These are phyloP conservation scores for Aulostomus chinensis DNA, from an alignment of 2,797 vertebrate genomes.

Conservation along the genomic window DNA sequence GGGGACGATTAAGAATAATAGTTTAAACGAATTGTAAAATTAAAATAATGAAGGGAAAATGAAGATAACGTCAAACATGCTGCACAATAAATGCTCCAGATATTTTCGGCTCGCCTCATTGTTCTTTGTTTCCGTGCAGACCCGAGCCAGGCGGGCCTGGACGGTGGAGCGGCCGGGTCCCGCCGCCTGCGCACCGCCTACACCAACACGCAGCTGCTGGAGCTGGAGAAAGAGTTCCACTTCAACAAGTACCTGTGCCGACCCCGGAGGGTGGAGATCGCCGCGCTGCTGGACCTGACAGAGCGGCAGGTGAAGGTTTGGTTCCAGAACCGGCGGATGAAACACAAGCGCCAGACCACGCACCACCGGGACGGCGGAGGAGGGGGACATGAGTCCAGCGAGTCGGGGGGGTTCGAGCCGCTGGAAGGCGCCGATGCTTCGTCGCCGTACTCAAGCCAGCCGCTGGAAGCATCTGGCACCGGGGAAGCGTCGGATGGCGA, in stretches of 20 bases:
- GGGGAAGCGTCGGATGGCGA: slow-evolving; percentile 73
- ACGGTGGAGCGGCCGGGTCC: slow-evolving; percentile 82
- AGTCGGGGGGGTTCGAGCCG: slow-evolving; percentile 76
- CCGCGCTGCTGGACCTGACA: slow-evolving; percentile 93
- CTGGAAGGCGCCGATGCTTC: slow-evolving; percentile 80
- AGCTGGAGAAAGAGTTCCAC: slow-evolving; percentile 98
- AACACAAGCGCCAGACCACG: slow-evolving; percentile 96
- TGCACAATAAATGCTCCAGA: no score
- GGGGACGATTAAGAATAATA: no score
- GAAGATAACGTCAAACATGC: no score
- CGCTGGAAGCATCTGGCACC: slow-evolving; percentile 77
- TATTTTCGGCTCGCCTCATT: no score
- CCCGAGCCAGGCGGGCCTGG: slow-evolving; percentile 69
- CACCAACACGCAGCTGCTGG: slow-evolving; percentile 97
- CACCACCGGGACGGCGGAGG: slow-evolving; percentile 79
- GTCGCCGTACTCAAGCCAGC: slow-evolving; percentile 76
- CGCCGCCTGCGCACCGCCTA: slow-evolving; percentile 96
- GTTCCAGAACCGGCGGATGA: slow-evolving; percentile 99
- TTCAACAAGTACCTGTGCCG: slow-evolving; percentile 99
- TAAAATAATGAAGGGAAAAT: no score
- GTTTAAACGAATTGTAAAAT: no score
- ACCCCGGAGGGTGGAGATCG: slow-evolving; percentile 95
- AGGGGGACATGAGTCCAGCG: slow-evolving; percentile 75
- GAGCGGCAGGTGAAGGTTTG: slow-evolving; percentile 99
- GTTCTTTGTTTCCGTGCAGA: slow-evolving; percentile 71